These are phyloP conservation scores for Choristoneura rosaceana DNA, from an alignment of 2,888 invertebrate genomes.

Conservation along the genomic window DNA sequence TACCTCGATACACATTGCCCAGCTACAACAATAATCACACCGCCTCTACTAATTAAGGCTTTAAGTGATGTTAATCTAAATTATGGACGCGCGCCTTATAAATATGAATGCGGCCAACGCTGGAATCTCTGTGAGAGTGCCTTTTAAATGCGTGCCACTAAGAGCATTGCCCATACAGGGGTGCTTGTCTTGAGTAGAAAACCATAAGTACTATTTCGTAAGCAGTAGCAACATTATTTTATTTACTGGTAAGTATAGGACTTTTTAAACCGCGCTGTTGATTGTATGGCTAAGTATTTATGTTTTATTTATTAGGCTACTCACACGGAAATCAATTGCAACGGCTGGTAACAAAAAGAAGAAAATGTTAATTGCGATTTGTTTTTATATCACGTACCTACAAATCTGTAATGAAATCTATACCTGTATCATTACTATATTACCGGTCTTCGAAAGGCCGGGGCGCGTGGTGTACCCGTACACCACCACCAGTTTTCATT, in stretches of 20 bases:
- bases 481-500: too few relatives aligned
- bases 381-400: neutral
- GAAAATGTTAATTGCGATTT: neutral
- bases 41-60: conserved; percentile 62
- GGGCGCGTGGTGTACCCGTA: too few relatives aligned
- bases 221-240: neutral
- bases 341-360: neutral
- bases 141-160: conserved; percentile 29
- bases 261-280: neutral
- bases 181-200: conserved; percentile 15
- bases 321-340: neutral
- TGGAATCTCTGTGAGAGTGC: conserved; percentile 28
- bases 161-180: conserved; percentile 22
- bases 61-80: conserved; percentile 47
- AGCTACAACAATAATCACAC: conserved; percentile 66
- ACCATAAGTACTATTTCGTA: neutral
- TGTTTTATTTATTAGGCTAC: conserved; percentile 12
- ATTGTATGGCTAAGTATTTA: neutral
- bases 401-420: too few relatives aligned
- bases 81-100: conserved; percentile 43
- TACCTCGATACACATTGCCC: conserved; percentile 74
- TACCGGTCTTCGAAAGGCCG: too few relatives aligned
- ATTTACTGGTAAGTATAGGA: neutral
- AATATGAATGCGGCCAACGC: conserved; percentile 36
- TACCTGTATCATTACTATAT: too few relatives aligned